phyloP scores from a whole-genome alignment of 2,113 vertebrate species.

The Neodon shergylaensis region DNA sequence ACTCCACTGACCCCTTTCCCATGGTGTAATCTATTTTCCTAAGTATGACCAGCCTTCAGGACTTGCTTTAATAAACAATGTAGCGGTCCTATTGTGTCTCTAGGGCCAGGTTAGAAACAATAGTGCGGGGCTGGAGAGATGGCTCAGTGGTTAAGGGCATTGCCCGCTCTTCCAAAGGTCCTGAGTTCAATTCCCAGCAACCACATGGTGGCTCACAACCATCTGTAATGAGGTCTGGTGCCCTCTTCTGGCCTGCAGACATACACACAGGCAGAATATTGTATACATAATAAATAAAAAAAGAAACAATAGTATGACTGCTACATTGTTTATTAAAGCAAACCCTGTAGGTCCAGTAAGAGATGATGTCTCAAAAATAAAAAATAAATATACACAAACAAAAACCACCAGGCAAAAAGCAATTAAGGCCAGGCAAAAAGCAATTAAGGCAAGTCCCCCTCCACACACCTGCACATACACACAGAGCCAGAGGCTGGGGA shows the following conservation, averaged over 20 bases:
- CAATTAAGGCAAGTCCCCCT: not conserved
- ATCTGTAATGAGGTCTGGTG: too few species aligned
- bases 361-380: not conserved
- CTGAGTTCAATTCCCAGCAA: too few species aligned
- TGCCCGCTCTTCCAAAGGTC: too few species aligned
- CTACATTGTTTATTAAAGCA: not conserved
- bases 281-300: too few species aligned
- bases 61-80: not conserved
- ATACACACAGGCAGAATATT: too few species aligned
- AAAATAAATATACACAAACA: not conserved
- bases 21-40: not conserved
- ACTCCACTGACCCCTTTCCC: not conserved
- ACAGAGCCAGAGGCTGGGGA: not conserved
- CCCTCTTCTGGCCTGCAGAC: too few species aligned
- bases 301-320: not conserved
- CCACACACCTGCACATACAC: not conserved
- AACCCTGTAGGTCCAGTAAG: not conserved
- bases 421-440: not conserved
- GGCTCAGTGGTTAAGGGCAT: too few species aligned
- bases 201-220: too few species aligned
- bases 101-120: not conserved
- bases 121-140: too few species aligned
- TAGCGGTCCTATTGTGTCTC: not conserved
- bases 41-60: not conserved
- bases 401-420: not conserved